Base-by-base conservation (phyloP, 2,797 vertebrate species). In the Ambastaia sidthimunki region DNA sequence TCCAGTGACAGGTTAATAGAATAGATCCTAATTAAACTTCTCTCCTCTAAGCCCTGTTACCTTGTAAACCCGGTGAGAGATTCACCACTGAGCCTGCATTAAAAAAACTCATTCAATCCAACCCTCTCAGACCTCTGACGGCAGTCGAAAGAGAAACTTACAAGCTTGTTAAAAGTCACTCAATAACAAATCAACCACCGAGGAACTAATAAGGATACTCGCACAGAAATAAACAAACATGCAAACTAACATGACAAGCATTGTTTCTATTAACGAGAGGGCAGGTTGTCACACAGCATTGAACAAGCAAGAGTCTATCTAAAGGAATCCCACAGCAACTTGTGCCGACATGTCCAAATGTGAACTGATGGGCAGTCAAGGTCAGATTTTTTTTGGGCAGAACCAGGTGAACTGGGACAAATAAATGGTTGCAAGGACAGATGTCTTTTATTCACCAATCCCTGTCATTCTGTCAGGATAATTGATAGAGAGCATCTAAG, bases 1-100 rank as follows among this genome's bases (percentile, higher is more conserved):
- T 68, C 66, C 5, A 55, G 67, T 63, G 28, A 72, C 4, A 7
- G 70, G 48, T 67, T 72, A 73, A 72, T 57, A 65, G 41, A 70
- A 72, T 11, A 72, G 69, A 67, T 66, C 48, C 70, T 67, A 73
- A 73, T 80, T 66, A 80, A 80, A 80, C 9, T 18, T 66, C 16
- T 37, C 48, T 66, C 59, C 77, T 55, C 21, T 11, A 48, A 50
- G 69, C 68, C 55, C 31, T 0, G 31, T 72, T 72, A 79, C 77
- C 50, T 66, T 72, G 47, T 59, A 65, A 72, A 72, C 60, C 69
- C 59, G 50, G 37, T 3, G 55, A 60, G 65, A 34, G 13, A 25
- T 60, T 60, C 69, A 71, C 52, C 60, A 65, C 11, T 4, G 65
- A 76, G 74, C 74, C 57, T 71, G 76, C 44, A 52, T 70, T 15